phyloP scores from a whole-genome alignment of 1,140 invertebrate genomes.

The Medauroidea extradentata region DNA sequence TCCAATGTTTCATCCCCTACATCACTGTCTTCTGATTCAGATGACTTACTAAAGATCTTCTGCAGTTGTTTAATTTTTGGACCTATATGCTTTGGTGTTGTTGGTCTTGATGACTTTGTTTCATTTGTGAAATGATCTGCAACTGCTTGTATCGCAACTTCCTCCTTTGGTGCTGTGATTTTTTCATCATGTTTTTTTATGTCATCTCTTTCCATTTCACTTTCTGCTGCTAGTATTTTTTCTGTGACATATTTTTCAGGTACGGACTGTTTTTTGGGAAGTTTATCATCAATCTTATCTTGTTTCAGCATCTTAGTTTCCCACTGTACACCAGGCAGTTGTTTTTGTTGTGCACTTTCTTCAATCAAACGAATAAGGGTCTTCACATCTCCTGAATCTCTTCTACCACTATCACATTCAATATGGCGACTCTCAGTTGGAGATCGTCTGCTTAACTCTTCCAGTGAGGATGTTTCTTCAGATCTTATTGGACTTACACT shows the following conservation, averaged over 20 bases:
- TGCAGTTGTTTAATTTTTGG: constrained; percentile 47
- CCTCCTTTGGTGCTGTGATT: not conserved
- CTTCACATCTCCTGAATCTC: constrained; percentile 45
- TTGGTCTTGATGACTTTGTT: constrained; percentile 5
- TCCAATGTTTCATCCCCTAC: constrained; percentile 19
- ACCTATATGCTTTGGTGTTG: constrained; percentile 37
- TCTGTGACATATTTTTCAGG: too few relatives aligned
- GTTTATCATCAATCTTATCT: constrained; percentile 4
- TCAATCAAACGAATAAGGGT: constrained; percentile 45
- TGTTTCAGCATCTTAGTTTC: not conserved
- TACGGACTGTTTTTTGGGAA: not conserved
- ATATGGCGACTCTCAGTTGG: constrained; percentile 17
- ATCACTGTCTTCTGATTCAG: constrained; percentile 20
- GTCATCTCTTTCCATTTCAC: constrained; percentile 3
- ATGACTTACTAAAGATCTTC: constrained; percentile 42
- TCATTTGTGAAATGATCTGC: too few relatives aligned
- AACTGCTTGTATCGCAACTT: not conserved
- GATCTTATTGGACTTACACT: constrained; percentile 13
- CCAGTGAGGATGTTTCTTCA: not conserved
- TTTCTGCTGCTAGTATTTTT: too few relatives aligned
- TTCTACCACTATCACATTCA: constrained; percentile 32
- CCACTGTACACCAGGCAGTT: not conserved
- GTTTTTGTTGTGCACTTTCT: constrained; percentile 11
- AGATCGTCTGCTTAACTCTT: too few relatives aligned
- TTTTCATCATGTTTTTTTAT: not conserved